Conservation (phyloP, 2,113 vertebrate genomes). For the Petromus typicus region DNA sequence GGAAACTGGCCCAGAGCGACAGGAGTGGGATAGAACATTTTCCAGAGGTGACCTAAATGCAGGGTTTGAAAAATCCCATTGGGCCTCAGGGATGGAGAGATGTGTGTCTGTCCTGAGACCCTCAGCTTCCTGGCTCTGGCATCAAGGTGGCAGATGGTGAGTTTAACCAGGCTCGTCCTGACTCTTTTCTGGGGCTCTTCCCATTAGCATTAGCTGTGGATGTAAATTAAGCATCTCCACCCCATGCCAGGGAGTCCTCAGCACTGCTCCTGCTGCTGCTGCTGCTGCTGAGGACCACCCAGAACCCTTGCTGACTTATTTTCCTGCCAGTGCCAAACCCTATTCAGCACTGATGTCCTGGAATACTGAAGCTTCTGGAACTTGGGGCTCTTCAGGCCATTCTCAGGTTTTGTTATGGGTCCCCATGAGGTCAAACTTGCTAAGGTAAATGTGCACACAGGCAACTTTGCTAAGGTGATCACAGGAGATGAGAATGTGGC, state of each 20-base stretch:
- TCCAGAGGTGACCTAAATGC: not conserved
- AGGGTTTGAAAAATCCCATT: not conserved
- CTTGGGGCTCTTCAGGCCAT: not conserved
- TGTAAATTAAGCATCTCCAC: not conserved
- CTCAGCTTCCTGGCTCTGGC: not conserved
- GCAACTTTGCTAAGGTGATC: not conserved
- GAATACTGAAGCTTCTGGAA: not conserved
- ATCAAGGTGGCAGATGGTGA: not conserved
- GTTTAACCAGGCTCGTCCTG: not conserved
- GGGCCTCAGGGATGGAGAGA: not conserved
- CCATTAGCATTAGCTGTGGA: not conserved
- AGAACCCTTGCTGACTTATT: not conserved
- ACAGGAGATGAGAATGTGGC: not conserved
- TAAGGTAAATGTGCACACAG: not conserved
- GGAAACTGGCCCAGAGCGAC: not conserved
- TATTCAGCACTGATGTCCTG: not conserved
- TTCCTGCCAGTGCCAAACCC: not conserved
- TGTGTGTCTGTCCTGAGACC: not conserved
- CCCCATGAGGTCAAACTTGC: not conserved
- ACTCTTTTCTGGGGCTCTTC: not conserved
- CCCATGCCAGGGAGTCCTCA: accelerated
- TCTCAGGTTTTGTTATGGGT: not conserved
- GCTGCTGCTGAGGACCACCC: not conserved
- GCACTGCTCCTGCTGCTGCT: no score
- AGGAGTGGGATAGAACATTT: not conserved